Evolutionary conservation across 2,797 vertebrate species (phyloP).

Genomic region (Chelmon rostratus): DNA sequence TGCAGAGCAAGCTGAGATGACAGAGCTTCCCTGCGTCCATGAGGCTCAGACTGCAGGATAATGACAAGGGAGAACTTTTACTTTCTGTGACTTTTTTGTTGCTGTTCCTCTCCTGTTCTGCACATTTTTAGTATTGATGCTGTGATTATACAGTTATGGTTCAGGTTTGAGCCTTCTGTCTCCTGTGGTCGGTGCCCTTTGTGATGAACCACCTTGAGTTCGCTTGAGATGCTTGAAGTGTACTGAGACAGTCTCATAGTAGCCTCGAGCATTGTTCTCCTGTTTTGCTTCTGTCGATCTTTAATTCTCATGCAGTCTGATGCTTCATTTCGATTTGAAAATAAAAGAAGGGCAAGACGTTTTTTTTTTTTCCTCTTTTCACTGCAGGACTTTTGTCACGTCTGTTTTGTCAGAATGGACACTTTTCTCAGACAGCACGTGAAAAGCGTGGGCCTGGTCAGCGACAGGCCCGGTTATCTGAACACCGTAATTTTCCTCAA

Average conservation of each 20-base stretch:
- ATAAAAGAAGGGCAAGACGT: not conserved
- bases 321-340: conserved; percentile 2
- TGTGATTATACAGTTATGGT: not conserved
- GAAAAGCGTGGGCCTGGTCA: conserved; percentile 45
- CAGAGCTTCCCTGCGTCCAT: not conserved
- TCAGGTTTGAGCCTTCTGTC: not conserved
- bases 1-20: not conserved
- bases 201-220: not conserved
- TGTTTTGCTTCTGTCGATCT: not conserved
- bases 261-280: not conserved
- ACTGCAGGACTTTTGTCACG: conserved; percentile 15
- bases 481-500: not conserved
- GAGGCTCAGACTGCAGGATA: conserved; percentile 1
- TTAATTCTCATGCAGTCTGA: not conserved
- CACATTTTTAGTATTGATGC: not conserved
- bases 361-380: conserved; percentile 9
- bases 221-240: not conserved
- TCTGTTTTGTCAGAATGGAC: conserved; percentile 29
- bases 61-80: not conserved
- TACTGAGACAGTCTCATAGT: not conserved
- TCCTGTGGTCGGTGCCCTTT: not conserved
- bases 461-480: conserved; percentile 18
- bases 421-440: conserved; percentile 23
- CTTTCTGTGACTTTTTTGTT: not conserved
- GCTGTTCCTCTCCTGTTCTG: not conserved